Evolutionary conservation across 2,113 vertebrate genomes (phyloP).

Genomic region (Microtus montanus): DNA sequence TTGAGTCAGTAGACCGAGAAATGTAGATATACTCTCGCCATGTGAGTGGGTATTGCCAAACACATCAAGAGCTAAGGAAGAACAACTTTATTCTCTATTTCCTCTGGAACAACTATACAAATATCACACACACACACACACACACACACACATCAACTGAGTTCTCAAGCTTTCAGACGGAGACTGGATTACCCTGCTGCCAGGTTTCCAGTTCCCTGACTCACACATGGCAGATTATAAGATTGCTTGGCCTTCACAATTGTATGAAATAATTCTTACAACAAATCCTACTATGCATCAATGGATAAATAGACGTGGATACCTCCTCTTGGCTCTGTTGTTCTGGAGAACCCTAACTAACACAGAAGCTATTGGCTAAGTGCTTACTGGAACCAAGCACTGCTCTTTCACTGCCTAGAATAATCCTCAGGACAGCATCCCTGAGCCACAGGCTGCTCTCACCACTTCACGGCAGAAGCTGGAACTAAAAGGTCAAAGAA

Average conservation of each 20-base stretch:
- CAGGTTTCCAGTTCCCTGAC: not conserved
- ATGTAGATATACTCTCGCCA: not conserved
- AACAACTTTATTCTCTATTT: not conserved
- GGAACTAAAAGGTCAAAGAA: not conserved
- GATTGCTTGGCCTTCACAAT: not conserved
- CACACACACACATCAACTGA: not conserved
- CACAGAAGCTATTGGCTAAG: not conserved
- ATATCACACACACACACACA: too few species aligned
- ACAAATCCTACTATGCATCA: too few species aligned
- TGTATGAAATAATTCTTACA: not conserved
- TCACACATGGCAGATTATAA: not conserved
- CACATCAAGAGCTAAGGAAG: not conserved
- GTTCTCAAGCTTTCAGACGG: not conserved
- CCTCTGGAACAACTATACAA: not conserved
- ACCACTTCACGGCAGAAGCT: not conserved
- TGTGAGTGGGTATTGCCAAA: not conserved
- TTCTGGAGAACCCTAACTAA: not conserved
- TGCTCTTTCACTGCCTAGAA: not conserved
- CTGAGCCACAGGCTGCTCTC: not conserved
- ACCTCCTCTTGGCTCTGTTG: not conserved
- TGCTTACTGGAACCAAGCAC: not conserved
- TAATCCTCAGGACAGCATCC: not conserved
- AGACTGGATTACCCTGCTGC: not conserved
- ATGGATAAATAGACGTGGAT: not conserved
- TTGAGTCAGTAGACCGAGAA: not conserved